Base-by-base conservation (phyloP, 2,113 vertebrate genomes). In the Gila orcuttii region DNA sequence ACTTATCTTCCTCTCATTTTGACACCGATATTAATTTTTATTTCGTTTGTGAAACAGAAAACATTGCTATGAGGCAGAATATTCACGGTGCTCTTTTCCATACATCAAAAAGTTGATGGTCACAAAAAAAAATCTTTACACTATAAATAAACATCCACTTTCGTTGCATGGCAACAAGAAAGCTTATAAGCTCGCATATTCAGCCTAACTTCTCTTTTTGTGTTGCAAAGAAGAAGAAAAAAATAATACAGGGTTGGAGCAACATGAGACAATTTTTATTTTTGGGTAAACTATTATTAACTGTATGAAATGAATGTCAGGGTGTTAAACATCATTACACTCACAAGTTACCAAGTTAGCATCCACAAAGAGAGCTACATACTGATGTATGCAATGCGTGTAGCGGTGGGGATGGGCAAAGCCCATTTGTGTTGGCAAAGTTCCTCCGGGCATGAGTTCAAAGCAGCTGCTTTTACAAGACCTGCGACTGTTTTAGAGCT, bases 391-490 rank as follows among this genome's bases (percentile, higher is more conserved):
- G 74, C n/a, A 33, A 21, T 66, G 50, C 60, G 52, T 85, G 57
- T 52, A 52, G 60, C 4, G 33, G 23, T n/a, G 64, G 47, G 33
- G 76, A 21, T 60, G 64, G 19, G 33, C 42, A 74, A 45, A 60
- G 79, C 68, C 79, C 82, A 59, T 82, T 86, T 89, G 85, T 74
- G 79, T 86, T 86, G 79, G 80, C 83, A 31, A 69, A 50, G 52
- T 47, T 47, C n/a, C 55, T 88, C 57, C n/a, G 83, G 90, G 87
- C 87, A 84, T 25, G 28, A 81, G 71, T 86, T 88, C 81, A 88
- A 88, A 87, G 85, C 87, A 89, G 62, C 77, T 87, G 81, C 85
- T 88, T 85, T 85, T 86, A 87, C 86, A 84, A 86, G 73, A 87
- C 83, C 66, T 47, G 39, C 45, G 57, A 33, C 25, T 25, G 23